Evolutionary conservation across 1,140 invertebrate genomes (phyloP).

Genomic region (Zaprionus inermis): DNA sequence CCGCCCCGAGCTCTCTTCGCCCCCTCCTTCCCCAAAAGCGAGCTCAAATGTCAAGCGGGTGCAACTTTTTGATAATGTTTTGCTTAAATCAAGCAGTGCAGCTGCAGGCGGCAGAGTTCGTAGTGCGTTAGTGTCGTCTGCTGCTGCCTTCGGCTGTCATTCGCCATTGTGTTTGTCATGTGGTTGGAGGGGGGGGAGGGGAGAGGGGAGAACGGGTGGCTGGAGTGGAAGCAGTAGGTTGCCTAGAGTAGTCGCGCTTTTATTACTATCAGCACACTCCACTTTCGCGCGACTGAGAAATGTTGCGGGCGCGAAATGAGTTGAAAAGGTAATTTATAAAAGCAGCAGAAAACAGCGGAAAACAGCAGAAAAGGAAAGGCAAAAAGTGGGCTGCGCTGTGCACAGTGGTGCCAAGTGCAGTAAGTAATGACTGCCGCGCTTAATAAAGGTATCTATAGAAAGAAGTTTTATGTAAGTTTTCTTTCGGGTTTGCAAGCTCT

Average conservation of each 20-base stretch:
- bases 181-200: neutral
- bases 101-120: slow-evolving; percentile 5
- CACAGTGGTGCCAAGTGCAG: slow-evolving; percentile 48
- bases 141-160: slow-evolving; percentile 32
- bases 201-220: neutral
- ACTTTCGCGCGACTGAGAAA: slow-evolving; percentile 31
- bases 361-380: slow-evolving; percentile 5
- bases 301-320: slow-evolving; percentile 48
- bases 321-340: slow-evolving; percentile 62
- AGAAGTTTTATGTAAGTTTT: neutral
- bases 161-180: slow-evolving; percentile 29
- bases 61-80: slow-evolving; percentile 37
- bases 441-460: neutral
- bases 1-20: too few species aligned
- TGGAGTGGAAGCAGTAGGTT: neutral
- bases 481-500: too few species aligned
- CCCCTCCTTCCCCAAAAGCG: too few species aligned
- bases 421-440: slow-evolving; percentile 1
- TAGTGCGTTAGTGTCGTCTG: too few species aligned
- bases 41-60: slow-evolving; percentile 42
- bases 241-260: neutral
- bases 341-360: slow-evolving; percentile 24
- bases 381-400: slow-evolving; percentile 1
- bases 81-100: slow-evolving; percentile 39
- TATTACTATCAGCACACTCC: slow-evolving; percentile 16